Conservation (phyloP, 37 sponge, comb jelly and placozoan species). For the Corticium candelabrum region DNA sequence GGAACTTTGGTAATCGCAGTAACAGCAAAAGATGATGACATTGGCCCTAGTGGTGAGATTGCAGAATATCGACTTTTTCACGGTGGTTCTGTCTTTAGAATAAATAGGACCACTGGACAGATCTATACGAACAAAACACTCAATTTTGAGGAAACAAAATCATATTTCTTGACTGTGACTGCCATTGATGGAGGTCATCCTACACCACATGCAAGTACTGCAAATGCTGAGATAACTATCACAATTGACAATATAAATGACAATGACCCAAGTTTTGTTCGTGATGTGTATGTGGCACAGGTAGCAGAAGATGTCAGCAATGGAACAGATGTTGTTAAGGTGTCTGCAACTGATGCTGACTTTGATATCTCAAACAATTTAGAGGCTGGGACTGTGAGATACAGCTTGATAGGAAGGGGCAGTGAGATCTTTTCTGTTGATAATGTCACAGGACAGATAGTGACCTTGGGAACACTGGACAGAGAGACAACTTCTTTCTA, state of each 20-base stretch:
- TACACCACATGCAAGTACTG: background rate
- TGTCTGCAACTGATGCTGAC: slow-evolving; percentile 9
- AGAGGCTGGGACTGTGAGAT: background rate
- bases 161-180: background rate
- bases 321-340: background rate
- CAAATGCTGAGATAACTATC: background rate
- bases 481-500: background rate
- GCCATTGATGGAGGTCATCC: background rate
- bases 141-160: background rate
- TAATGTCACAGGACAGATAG: background rate
- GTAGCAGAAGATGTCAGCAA: background rate
- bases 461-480: background rate
- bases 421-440: background rate
- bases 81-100: background rate
- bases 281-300: background rate
- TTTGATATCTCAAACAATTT: background rate
- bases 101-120: background rate
- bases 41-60: background rate
- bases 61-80: background rate
- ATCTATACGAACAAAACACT: background rate
- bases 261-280: background rate
- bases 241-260: background rate
- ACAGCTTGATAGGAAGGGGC: background rate
- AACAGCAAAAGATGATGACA: background rate
- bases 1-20: background rate